phyloP scores from a whole-genome alignment of 2,888 invertebrate genomes.

The Tetragnatha montana region DNA sequence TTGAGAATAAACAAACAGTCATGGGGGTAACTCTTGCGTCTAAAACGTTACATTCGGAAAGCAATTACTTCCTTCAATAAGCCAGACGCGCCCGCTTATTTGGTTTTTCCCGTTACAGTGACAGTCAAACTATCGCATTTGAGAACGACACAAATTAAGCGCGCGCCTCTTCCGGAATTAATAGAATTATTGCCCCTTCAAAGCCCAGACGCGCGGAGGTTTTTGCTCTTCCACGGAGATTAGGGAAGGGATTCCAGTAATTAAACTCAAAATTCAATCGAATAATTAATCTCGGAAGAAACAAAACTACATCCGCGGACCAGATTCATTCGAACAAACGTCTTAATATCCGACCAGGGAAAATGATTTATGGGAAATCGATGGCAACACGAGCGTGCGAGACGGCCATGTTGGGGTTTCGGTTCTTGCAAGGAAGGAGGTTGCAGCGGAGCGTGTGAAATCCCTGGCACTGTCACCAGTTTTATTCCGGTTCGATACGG shows the following conservation, averaged over 20 bases:
- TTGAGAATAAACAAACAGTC: background rate
- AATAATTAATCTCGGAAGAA: conserved; percentile 28
- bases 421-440: conserved; percentile 23
- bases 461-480: conserved; percentile 11
- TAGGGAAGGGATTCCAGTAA: conserved; percentile 5
- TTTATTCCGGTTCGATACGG: conserved; percentile 40
- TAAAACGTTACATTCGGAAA: background rate
- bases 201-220: background rate
- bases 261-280: conserved; percentile 45
- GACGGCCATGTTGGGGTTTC: conserved; percentile 42
- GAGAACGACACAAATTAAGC: conserved; percentile 7
- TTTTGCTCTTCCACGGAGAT: conserved; percentile 2
- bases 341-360: conserved; percentile 53
- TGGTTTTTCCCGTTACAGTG: background rate
- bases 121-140: background rate
- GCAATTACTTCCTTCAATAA: background rate
- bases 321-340: conserved; percentile 48
- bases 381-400: conserved; percentile 51
- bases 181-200: background rate
- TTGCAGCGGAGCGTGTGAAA: conserved; percentile 46
- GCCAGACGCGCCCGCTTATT: background rate
- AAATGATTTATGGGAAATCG: conserved; percentile 64
- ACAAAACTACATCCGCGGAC: conserved; percentile 22
- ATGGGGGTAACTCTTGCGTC: background rate
- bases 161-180: background rate